phyloP scores from a whole-genome alignment of 2,797 vertebrate genomes.

The Merluccius polli region DNA sequence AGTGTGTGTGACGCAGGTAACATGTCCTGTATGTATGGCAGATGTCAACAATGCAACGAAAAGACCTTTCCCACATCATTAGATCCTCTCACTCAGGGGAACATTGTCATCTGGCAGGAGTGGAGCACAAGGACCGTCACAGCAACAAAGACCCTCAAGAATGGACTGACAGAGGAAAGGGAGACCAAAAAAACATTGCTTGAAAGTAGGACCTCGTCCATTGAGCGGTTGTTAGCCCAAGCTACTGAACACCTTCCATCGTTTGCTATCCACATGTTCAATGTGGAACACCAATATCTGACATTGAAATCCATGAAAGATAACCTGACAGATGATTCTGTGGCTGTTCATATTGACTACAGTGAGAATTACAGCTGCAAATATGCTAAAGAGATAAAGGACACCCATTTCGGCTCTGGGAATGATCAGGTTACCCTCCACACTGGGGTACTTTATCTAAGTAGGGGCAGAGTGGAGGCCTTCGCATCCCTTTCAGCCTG shows the following conservation, averaged over 20 bases:
- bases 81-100: conserved; percentile 14
- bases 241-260: too few relatives aligned
- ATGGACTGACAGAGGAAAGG: too few relatives aligned
- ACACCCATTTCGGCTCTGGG: conserved; percentile 21
- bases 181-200: too few relatives aligned
- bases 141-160: too few relatives aligned
- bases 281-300: too few relatives aligned
- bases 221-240: conserved; percentile 27
- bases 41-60: conserved; percentile 16
- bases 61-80: conserved; percentile 9
- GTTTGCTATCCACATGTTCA: too few relatives aligned
- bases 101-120: conserved; percentile 13
- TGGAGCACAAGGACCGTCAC: conserved; percentile 12
- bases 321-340: conserved; percentile 23
- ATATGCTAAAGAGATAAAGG: conserved; percentile 26
- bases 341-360: too few relatives aligned
- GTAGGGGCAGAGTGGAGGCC: conserved; percentile 14
- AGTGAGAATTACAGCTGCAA: conserved; percentile 32
- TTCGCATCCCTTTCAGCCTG: conserved; percentile 26
- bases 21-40: conserved; percentile 4
- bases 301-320: too few relatives aligned
- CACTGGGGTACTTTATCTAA: conserved; percentile 23
- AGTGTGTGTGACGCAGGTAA: conserved; percentile 7
- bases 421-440: conserved; percentile 32
- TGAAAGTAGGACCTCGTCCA: conserved; percentile 4